Base-by-base conservation (phyloP, 2,888 invertebrate species). In the Eilema griseolum region DNA sequence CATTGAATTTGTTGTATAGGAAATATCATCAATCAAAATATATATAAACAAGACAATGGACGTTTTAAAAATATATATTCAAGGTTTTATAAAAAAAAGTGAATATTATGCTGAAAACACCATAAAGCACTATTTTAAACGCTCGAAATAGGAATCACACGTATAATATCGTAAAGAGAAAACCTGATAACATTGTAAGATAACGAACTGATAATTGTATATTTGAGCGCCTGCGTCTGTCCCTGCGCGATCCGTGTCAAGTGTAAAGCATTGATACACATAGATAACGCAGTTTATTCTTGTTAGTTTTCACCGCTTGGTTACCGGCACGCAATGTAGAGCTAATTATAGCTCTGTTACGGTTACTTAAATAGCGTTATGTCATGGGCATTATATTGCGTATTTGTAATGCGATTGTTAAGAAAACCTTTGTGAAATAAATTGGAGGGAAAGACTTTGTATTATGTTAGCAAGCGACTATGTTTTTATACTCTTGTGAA, bases 251-350 rank as follows among this genome's bases (percentile, higher is more conserved):
- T 67, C 46, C 65, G 72, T 72, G 78, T 77, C 79, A 75, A 80
- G 77, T 76, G 72, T 76, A 73, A 56, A 66, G 66, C 70, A 68
- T 61, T 74, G 70, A 66, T 75, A 70, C 72, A 76, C 73, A 72
- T 75, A 73, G 78, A 78, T 79, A 78, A 73, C 65, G 67, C 57
- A 69, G 72, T 70, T 73, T 70, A 56, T 66, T 52, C 37, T 12
- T 28, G 24, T 67, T 63, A 46, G 63, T 62, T 46, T 64, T 33
- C 41, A 31, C 20, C 62, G 23, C 14, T 3, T 26, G 11, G 24
- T 37, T 11, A 57, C 24, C 31, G 24, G 12, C 61, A 63, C 64
- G 71, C 67, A 67, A 65, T 65, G 61, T 61, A 41, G 20, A 10
- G 56, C 60, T 64, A 71, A 65, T 64, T 65, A 67, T 64, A 62